A percentile compares a stretch with the other conserved stretches of the same genome.
Conservation (phyloP, 2,113 vertebrate species). For the Shinisaurus crocodilurus region DNA sequence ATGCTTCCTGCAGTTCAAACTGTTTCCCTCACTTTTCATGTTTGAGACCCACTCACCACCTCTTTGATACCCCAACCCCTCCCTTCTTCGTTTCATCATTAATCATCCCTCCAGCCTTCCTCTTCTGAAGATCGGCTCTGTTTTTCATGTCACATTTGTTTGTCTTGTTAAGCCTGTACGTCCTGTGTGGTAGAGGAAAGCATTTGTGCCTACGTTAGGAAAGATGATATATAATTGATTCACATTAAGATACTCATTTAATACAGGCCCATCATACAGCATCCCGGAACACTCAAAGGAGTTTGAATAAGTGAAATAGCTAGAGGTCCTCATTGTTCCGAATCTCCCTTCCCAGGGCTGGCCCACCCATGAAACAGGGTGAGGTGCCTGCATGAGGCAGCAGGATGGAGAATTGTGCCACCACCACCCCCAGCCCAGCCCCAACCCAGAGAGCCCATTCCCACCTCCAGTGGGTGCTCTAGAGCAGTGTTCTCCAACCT, state of each 20-base stretch:
- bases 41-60: background rate
- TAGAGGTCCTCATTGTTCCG: background rate
- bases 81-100: background rate
- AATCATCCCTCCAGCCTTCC: background rate
- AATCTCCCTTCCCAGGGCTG: background rate
- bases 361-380: too few relatives aligned
- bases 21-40: background rate
- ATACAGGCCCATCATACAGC: background rate
- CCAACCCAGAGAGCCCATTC: too few relatives aligned
- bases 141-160: background rate
- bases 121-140: background rate
- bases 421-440: too few relatives aligned
- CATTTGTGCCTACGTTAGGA: background rate
- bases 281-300: background rate
- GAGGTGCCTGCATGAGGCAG: too few relatives aligned
- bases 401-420: too few relatives aligned
- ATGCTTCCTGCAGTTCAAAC: background rate
- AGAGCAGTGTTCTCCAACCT: too few relatives aligned
- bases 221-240: conserved; percentile 2
- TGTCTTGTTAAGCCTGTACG: background rate
- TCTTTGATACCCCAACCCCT: background rate
- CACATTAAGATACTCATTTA: background rate
- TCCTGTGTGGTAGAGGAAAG: background rate
- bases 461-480: too few relatives aligned
- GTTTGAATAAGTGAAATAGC: background rate